Evolutionary conservation across 92 coral and sea anemone genomes (phyloP).

Genomic region (Porites cylindrica): DNA sequence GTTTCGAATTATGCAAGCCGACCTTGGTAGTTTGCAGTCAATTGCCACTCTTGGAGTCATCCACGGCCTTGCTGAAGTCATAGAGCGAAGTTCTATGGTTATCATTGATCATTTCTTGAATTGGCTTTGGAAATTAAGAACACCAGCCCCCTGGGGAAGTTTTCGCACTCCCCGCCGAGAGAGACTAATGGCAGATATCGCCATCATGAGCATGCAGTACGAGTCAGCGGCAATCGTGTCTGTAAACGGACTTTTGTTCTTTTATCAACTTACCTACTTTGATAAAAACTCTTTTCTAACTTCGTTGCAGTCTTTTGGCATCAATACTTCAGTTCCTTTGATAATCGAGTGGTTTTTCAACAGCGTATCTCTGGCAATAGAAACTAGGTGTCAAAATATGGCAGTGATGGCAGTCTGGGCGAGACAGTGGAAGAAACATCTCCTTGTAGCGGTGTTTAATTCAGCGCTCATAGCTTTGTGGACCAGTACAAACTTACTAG

Average conservation of each 20-base stretch:
- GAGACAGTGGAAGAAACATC: conserved; percentile 10
- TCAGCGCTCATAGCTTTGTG: background rate
- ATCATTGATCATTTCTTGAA: conserved; percentile 11
- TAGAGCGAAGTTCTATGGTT: conserved; percentile 35
- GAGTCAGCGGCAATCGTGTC: conserved; percentile 29
- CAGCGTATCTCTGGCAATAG: conserved; percentile 30
- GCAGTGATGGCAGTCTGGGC: conserved; percentile 41
- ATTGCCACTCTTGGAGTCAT: conserved; percentile 34
- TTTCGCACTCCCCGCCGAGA: conserved; percentile 53
- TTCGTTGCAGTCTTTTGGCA: conserved; percentile 18
- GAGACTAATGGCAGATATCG: conserved; percentile 46
- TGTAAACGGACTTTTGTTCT: conserved; percentile 18
- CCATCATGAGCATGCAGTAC: conserved; percentile 28
- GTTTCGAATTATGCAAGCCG: conserved; percentile 34
- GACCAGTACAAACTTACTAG: background rate
- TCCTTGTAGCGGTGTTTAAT: background rate
- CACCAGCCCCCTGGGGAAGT: conserved; percentile 29
- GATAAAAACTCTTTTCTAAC: background rate
- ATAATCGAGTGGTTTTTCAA: conserved; percentile 40
- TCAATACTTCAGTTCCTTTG: conserved; percentile 14
- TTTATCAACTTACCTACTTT: background rate
- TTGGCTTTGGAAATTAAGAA: conserved; percentile 7
- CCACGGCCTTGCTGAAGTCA: conserved; percentile 34
- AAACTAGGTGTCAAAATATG: conserved; percentile 43
- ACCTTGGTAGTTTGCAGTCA: conserved; percentile 6